Evolutionary conservation across 2,113 vertebrate species (phyloP), one percentile per base, ranked within the genome.

Genomic region (Percopsis transmontana): DNA sequence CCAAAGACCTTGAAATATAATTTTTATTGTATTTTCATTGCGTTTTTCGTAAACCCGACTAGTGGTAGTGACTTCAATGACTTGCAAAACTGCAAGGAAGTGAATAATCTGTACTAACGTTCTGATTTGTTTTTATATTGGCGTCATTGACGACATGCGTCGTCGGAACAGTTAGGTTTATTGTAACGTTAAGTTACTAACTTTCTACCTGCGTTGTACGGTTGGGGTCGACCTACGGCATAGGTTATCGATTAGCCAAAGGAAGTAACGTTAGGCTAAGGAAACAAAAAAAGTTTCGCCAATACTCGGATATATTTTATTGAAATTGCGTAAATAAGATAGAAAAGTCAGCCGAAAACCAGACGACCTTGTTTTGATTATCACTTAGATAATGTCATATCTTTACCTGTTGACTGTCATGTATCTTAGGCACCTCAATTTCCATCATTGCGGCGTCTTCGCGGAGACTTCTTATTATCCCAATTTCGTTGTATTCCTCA

Each of bases 391-490:
- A 2, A 4, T 27, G 0, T 27, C 14, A 71, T 77, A 76, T 21
- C 38, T 81, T 80, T 90, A 94, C 93, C 93, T 94, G 92, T 85
- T 93, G 92, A 84, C 76, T 73, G 72, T 90, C 79, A 71, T 79
- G 80, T 47, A 85, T 83, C 77, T 84, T 81, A 44, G 82, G 84
- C 77, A 87, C 66, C 83, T 90, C 91, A 70, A 89, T 86, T 66
- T 92, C 92, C 90, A 92, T 92, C 86, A 88, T 91, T 80, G 42
- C 82, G 81, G 81, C 80, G 73, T 51, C 19, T 6, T 14, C 42
- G 38, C 2, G 21, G 11, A 18, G 23, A 52, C 62, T 45, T 69
- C 87, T 62, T 67, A 44, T 23, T 72, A 55, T 14, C 2, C 20
- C 13, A 59, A 66, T 51, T 47, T 8, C 10, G 8, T 70, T 24